These are phyloP conservation scores for Tyria jacobaeae DNA, from an alignment of 2,888 invertebrate species.

Conservation along the genomic window DNA sequence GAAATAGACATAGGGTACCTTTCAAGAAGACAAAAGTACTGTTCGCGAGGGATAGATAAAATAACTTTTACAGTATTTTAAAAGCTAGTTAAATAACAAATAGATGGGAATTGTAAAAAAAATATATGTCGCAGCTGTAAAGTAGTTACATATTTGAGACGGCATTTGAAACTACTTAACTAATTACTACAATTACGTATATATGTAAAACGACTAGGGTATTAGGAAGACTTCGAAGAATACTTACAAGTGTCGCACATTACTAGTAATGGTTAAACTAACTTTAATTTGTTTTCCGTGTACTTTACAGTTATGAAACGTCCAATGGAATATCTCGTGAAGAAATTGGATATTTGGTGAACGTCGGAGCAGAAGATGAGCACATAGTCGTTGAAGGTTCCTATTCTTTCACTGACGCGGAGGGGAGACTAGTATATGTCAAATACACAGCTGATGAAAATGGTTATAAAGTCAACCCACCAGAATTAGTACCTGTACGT, in stretches of 20 bases:
- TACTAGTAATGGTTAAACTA: neutral
- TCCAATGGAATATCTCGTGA: constrained; percentile 89
- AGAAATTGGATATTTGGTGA: constrained; percentile 86
- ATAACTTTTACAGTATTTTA: too few species aligned
- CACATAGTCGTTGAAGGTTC: constrained; percentile 55
- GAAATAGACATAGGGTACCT: too few species aligned
- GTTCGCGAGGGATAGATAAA: too few species aligned
- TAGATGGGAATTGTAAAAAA: too few species aligned
- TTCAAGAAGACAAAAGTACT: too few species aligned
- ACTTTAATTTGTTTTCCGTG: neutral
- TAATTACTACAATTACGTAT: neutral
- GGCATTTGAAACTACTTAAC: neutral
- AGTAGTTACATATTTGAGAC: neutral
- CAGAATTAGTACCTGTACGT: constrained; percentile 12
- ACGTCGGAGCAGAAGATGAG: constrained; percentile 54
- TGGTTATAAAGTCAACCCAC: constrained; percentile 36
- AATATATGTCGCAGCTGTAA: neutral
- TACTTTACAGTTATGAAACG: constrained; percentile 85
- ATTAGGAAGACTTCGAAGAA: neutral
- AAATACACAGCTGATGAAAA: constrained; percentile 56
- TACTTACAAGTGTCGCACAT: neutral
- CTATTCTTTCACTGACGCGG: constrained; percentile 55
- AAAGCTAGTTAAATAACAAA: too few species aligned
- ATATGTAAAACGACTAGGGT: neutral
- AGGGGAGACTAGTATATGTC: constrained; percentile 47